These are phyloP conservation scores for Momotus momota DNA, from an alignment of 2,797 vertebrate species.

Conservation along the genomic window DNA sequence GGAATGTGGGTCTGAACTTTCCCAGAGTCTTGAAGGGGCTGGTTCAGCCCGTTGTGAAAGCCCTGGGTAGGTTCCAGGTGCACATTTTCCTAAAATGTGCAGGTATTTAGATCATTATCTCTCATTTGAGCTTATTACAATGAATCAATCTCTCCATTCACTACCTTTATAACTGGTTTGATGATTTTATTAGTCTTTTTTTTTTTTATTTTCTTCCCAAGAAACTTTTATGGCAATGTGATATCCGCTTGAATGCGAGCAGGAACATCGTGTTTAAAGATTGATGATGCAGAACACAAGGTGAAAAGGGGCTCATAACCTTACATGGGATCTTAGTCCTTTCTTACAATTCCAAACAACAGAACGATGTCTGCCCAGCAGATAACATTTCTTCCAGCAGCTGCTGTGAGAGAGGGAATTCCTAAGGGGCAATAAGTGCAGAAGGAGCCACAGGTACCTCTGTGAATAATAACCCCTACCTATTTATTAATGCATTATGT, in stretches of 20 bases:
- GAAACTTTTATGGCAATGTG: not conserved
- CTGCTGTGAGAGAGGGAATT: conserved; percentile 34
- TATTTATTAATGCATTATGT: conserved; percentile 37
- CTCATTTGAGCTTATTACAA: conserved; percentile 52
- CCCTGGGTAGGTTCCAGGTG: conserved; percentile 38
- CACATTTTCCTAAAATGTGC: conserved; percentile 59
- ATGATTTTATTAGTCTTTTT: not conserved
- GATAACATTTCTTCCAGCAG: conserved; percentile 52
- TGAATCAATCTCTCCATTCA: conserved; percentile 7
- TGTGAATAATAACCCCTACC: conserved; percentile 17
- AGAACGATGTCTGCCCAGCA: conserved; percentile 35
- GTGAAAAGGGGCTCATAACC: conserved; percentile 44
- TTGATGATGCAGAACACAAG: conserved; percentile 41
- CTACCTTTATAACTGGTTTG: not conserved
- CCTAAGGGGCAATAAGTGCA: conserved; percentile 13
- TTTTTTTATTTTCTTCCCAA: not conserved
- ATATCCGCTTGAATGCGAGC: conserved; percentile 25
- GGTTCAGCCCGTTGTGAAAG: conserved; percentile 55
- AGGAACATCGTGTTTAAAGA: conserved; percentile 21
- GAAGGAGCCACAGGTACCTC: conserved; percentile 4
- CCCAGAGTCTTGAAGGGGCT: conserved; percentile 45
- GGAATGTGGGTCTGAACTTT: conserved; percentile 54
- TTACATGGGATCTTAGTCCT: conserved; percentile 14
- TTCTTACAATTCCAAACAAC: conserved; percentile 32
- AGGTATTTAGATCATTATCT: conserved; percentile 62